Conservation (phyloP, 2,113 vertebrate genomes). For the Phyllostomus discolor region DNA sequence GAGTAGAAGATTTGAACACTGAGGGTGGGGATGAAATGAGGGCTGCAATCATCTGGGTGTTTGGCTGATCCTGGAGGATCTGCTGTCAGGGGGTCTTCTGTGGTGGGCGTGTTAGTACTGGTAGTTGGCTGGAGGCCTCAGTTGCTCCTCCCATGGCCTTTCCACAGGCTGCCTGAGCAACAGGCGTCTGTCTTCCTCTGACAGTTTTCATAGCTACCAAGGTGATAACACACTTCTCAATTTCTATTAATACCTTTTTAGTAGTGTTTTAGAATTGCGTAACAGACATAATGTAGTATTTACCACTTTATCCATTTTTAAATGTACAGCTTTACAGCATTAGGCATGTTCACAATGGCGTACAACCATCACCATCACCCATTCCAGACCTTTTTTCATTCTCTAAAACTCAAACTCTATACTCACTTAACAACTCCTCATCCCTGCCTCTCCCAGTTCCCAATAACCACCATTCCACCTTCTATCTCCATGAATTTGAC, state of each 20-base stretch:
- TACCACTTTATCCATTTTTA: not conserved
- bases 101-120: rapidly evolving
- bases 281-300: not conserved
- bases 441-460: not conserved
- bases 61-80: not conserved
- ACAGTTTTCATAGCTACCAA: not conserved
- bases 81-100: no score
- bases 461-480: not conserved
- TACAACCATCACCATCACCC: not conserved
- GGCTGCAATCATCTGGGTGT: not conserved
- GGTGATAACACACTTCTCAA: not conserved
- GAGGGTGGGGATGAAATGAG: no score
- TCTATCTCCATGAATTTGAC: not conserved
- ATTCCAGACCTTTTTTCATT: not conserved
- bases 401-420: not conserved
- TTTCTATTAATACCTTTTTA: not conserved
- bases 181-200: not conserved
- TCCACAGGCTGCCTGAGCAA: not conserved
- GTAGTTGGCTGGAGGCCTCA: not conserved
- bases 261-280: not conserved
- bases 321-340: not conserved
- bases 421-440: not conserved
- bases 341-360: not conserved
- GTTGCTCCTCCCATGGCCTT: rapidly evolving
- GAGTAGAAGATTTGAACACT: not conserved